Conservation (phyloP, 2,797 vertebrate genomes). For the Pipistrellus pygmaeus region DNA sequence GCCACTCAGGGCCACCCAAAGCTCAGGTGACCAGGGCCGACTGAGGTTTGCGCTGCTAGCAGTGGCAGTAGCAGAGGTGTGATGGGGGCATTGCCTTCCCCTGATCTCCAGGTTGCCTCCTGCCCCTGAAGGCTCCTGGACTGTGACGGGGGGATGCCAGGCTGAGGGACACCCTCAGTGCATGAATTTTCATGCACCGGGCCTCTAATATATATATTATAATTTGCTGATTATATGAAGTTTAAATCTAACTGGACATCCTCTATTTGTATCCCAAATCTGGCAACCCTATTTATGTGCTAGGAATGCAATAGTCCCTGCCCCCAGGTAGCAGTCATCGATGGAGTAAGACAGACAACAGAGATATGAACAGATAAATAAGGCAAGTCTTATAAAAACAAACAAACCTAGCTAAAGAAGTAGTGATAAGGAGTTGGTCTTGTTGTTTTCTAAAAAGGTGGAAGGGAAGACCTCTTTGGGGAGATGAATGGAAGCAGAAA, state of each 20-base stretch:
- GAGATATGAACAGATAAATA: background rate
- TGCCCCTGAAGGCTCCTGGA: too few species aligned
- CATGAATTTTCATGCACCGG: too few species aligned
- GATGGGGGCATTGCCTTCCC: too few species aligned
- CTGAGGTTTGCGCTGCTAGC: too few species aligned
- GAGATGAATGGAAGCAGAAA: background rate
- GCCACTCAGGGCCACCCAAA: too few species aligned
- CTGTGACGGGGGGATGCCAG: too few species aligned
- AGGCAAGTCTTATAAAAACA: background rate
- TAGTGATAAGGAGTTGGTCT: background rate
- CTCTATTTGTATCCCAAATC: background rate
- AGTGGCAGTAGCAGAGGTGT: too few species aligned
- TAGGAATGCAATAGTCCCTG: background rate
- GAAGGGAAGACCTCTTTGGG: background rate
- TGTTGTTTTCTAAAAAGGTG: background rate
- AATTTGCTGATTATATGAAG: background rate
- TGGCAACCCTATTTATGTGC: background rate
- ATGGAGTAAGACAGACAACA: background rate
- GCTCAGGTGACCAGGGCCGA: too few species aligned
- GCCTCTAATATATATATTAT: too few species aligned
- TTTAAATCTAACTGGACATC: background rate
- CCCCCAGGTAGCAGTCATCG: background rate
- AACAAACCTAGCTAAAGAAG: background rate
- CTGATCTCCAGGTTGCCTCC: too few species aligned
- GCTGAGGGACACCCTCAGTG: too few species aligned